phyloP scores from a whole-genome alignment of 2,797 vertebrate genomes.

The Borostomias antarcticus region DNA sequence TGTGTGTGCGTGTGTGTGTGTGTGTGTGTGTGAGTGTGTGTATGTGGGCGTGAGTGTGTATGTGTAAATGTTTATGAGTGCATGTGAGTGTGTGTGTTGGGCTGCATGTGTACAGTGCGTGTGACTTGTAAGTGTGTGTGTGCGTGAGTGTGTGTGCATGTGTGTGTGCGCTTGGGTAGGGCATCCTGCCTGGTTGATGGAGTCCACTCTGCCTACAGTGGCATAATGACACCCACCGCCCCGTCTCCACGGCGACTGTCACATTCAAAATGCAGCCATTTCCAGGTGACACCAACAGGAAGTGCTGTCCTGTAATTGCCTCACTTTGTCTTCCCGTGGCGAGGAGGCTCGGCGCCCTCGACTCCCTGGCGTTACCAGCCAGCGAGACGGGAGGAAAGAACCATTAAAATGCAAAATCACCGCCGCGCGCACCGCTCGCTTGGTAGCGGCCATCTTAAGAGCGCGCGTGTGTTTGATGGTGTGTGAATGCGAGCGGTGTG shows the following conservation, averaged over 20 bases:
- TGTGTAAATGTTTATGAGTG: neutral
- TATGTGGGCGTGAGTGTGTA: neutral
- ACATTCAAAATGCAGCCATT: slow-evolving; percentile 71
- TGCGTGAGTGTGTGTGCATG: slow-evolving; percentile 17
- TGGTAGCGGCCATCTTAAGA: slow-evolving; percentile 74
- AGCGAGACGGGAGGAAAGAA: slow-evolving; percentile 46
- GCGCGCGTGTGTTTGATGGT: slow-evolving; percentile 34
- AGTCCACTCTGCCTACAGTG: slow-evolving; percentile 35
- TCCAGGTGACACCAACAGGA: slow-evolving; percentile 69
- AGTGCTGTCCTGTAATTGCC: slow-evolving; percentile 69
- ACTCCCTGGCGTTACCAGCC: slow-evolving; percentile 65
- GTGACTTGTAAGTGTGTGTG: slow-evolving; percentile 28
- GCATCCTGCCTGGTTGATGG: slow-evolving; percentile 29
- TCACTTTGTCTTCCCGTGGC: slow-evolving; percentile 67
- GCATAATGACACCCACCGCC: slow-evolving; percentile 31
- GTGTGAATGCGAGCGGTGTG: slow-evolving; percentile 50
- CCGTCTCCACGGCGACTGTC: slow-evolving; percentile 42
- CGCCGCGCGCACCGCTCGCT: slow-evolving; percentile 61
- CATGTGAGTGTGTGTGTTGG: slow-evolving; percentile 23
- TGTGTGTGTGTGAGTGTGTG: neutral
- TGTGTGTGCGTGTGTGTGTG: slow-evolving; percentile 3
- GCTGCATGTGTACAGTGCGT: neutral
- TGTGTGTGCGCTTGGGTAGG: slow-evolving; percentile 6
- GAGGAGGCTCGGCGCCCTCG: slow-evolving; percentile 47
- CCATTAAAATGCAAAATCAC: slow-evolving; percentile 81